Conservation (phyloP, 2,797 vertebrate species). For the Leontocebus nigricollis region DNA sequence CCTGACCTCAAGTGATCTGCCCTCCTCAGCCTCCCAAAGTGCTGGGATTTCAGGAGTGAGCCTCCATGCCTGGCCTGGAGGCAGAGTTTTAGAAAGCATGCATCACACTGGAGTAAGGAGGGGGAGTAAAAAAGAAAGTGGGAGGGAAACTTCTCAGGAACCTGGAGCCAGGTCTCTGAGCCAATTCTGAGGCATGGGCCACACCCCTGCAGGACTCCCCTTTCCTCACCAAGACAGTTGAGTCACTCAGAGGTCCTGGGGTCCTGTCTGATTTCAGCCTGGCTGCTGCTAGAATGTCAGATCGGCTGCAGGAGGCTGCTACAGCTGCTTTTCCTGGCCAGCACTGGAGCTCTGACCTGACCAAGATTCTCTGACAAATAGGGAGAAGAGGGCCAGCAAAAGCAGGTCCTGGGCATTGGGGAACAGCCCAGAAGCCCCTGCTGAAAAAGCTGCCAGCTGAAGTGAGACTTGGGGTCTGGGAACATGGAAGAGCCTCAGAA, state of each 20-base stretch:
- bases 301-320: neutral
- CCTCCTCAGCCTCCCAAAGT: neutral
- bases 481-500: neutral
- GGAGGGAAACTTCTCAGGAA: neutral
- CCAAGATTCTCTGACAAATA: slow-evolving; percentile 12
- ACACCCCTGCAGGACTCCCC: neutral
- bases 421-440: neutral
- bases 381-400: neutral
- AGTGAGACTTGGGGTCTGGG: neutral
- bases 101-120: neutral
- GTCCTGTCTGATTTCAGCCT: neutral
- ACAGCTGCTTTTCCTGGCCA: neutral
- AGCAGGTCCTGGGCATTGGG: neutral
- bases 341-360: neutral
- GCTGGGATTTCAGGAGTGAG: neutral
- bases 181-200: neutral
- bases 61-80: neutral
- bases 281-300: neutral
- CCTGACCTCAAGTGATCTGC: neutral
- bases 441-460: neutral
- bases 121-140: neutral
- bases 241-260: neutral
- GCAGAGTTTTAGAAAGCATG: slow-evolving; percentile 32
- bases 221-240: neutral
- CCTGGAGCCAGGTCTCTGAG: neutral